These are phyloP conservation scores for Ariopsis seemanni DNA, from an alignment of 2,113 vertebrate genomes.

Conservation along the genomic window DNA sequence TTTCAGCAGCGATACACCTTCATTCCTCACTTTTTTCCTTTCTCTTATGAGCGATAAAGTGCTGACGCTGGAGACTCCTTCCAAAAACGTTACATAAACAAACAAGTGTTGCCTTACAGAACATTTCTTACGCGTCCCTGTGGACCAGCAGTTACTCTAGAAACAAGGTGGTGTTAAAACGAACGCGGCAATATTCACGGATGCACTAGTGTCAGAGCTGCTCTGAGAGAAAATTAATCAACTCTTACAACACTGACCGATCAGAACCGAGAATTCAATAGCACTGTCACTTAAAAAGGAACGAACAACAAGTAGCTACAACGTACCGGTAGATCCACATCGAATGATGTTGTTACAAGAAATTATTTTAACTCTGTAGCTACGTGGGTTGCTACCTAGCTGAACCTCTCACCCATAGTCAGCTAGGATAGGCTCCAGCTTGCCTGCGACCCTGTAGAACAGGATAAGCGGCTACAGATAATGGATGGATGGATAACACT, in stretches of 20 bases:
- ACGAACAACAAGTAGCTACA: not conserved
- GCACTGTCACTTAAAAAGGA: not conserved
- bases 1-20: not conserved
- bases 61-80: not conserved
- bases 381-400: not conserved
- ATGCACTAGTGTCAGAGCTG: not conserved
- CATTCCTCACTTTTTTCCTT: not conserved
- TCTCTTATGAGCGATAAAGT: not conserved
- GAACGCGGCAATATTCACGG: not conserved
- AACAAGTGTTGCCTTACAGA: not conserved
- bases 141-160: not conserved
- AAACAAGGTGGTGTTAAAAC: not conserved
- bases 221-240: not conserved
- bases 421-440: no score
- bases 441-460: no score
- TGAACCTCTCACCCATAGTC: no score
- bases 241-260: not conserved
- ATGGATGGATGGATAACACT: not conserved
- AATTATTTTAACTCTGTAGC: not conserved
- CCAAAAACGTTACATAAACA: not conserved
- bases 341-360: not conserved
- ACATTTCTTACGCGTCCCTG: not conserved
- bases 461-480: no score
- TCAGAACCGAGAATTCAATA: not conserved
- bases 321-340: not conserved